These are phyloP conservation scores for Sialia sialis DNA, from an alignment of 2,113 vertebrate genomes.

Conservation along the genomic window DNA sequence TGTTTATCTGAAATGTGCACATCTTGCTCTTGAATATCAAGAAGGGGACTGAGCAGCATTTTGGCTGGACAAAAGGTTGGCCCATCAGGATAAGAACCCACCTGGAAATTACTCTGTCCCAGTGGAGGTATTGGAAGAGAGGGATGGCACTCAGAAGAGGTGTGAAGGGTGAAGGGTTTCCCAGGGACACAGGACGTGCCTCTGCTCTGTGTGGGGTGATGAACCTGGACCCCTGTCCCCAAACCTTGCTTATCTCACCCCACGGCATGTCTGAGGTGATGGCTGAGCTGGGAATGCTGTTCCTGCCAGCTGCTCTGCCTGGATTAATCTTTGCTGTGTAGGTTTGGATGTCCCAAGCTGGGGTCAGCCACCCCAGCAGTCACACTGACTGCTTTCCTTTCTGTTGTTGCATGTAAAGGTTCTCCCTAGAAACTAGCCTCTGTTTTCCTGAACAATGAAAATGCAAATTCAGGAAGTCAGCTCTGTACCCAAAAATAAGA, in stretches of 20 bases:
- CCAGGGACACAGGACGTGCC: rapidly evolving
- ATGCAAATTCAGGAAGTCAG: slow-evolving; percentile 18
- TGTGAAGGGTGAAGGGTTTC: neutral
- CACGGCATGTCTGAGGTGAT: neutral
- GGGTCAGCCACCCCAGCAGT: rapidly evolving
- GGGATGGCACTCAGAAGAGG: neutral
- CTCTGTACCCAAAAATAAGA: slow-evolving; percentile 36
- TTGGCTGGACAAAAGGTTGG: neutral
- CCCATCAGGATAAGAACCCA: neutral
- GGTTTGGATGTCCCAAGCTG: neutral
- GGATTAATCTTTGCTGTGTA: rapidly evolving
- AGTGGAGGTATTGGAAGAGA: neutral
- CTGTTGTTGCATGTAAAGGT: neutral
- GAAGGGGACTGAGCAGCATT: neutral
- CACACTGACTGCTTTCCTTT: neutral
- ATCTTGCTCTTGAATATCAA: rapidly evolving
- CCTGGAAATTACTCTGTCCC: neutral
- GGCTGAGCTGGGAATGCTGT: neutral
- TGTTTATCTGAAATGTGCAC: neutral
- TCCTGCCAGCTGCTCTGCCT: neutral
- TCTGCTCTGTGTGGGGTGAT: neutral
- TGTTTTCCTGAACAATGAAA: neutral
- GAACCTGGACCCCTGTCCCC: neutral
- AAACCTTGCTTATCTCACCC: neutral
- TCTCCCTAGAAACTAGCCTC: slow-evolving; percentile 11